These are phyloP conservation scores for Halocaridina rubra DNA, from an alignment of 2,888 invertebrate species.

Conservation along the genomic window DNA sequence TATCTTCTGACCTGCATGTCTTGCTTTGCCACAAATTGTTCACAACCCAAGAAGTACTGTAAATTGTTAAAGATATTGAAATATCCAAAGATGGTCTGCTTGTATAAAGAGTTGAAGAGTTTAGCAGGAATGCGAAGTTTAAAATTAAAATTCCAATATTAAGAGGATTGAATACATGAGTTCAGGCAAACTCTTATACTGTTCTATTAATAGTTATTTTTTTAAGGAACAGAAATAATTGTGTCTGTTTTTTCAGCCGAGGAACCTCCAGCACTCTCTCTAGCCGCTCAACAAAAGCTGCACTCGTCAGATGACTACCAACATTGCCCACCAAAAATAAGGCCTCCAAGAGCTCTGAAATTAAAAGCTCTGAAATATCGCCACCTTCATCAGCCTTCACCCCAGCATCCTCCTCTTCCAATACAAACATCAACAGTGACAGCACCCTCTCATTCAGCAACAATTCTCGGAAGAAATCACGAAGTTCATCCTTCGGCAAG, in stretches of 20 bases:
- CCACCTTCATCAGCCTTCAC: constrained; percentile 18
- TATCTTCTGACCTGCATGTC: too few relatives aligned
- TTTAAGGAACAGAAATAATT: background rate
- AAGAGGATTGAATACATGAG: too few relatives aligned
- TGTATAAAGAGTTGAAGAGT: too few relatives aligned
- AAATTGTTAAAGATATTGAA: too few relatives aligned
- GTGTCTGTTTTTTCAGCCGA: constrained; percentile 32
- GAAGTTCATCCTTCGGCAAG: constrained; percentile 41
- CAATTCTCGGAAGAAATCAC: constrained; percentile 44
- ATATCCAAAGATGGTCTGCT: too few relatives aligned
- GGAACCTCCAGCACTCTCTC: constrained; percentile 19
- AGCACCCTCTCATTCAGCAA: constrained; percentile 29
- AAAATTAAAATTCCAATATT: too few relatives aligned
- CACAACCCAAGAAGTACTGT: too few relatives aligned
- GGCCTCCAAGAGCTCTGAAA: constrained; percentile 19
- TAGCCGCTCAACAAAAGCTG: constrained; percentile 54
- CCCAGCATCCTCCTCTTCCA: constrained; percentile 39
- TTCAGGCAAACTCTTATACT: too few relatives aligned
- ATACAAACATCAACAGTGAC: constrained; percentile 10
- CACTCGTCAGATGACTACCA: constrained; percentile 63
- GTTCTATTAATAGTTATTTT: too few relatives aligned
- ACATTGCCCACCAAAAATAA: constrained; percentile 55
- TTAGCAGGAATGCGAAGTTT: too few relatives aligned
- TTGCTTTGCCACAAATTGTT: too few relatives aligned
- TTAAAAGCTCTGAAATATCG: constrained; percentile 2